phyloP scores from a whole-genome alignment of 2,888 invertebrate species.

The Beris morrisii region DNA sequence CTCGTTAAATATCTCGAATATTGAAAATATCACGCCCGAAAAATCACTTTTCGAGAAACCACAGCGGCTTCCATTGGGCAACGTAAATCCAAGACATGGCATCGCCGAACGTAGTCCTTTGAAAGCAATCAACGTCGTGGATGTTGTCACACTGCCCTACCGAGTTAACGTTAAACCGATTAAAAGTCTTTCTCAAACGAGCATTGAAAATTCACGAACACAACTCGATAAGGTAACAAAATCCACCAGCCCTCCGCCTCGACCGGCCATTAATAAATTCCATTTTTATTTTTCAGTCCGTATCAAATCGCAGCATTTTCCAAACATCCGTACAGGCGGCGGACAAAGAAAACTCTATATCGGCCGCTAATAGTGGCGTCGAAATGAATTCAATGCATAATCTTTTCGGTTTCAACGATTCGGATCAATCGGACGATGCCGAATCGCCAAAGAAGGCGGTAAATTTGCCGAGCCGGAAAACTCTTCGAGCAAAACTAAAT shows the following conservation, averaged over 20 bases:
- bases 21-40: slow-evolving; percentile 33
- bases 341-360: neutral
- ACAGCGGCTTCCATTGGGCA: slow-evolving; percentile 26
- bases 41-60: neutral
- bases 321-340: neutral
- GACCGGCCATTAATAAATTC: neutral
- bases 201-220: neutral
- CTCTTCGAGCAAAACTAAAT: slow-evolving; percentile 45
- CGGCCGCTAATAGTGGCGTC: neutral
- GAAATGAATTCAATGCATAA: slow-evolving; percentile 22
- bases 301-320: too few species aligned
- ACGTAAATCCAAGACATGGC: slow-evolving; percentile 46
- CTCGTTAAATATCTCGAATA: slow-evolving; percentile 27
- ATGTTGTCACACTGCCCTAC: slow-evolving; percentile 47
- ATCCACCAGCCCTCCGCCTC: neutral
- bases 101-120: slow-evolving; percentile 47
- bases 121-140: slow-evolving; percentile 50
- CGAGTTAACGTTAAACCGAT: neutral
- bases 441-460: slow-evolving; percentile 8
- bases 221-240: neutral
- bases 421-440: slow-evolving; percentile 40
- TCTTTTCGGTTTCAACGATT: slow-evolving; percentile 50
- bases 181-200: neutral
- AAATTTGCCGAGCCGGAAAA: slow-evolving; percentile 33
- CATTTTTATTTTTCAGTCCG: too few species aligned